phyloP scores from a whole-genome alignment of 2,888 invertebrate species.

The Caenorhabditis japonica region DNA sequence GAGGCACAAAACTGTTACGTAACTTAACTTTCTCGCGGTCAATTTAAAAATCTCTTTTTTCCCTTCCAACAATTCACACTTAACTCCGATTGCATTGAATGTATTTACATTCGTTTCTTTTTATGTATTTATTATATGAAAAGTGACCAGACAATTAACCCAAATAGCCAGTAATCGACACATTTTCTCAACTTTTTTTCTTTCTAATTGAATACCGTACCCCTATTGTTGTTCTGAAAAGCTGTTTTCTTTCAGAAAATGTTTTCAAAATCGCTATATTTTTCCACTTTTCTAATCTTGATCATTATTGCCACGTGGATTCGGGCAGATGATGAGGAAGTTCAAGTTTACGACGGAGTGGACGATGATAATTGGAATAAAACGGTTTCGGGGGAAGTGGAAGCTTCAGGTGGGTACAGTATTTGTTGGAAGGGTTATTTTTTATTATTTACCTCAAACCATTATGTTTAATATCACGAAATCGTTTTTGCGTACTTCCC shows the following conservation, averaged over 20 bases:
- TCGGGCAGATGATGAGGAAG: slow-evolving; percentile 25
- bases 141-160: slow-evolving; percentile 12
- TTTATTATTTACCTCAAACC: too few relatives aligned
- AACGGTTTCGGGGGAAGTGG: slow-evolving; percentile 39
- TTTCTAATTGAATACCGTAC: background rate
- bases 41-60: background rate
- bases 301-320: slow-evolving; percentile 21
- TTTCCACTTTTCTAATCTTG: slow-evolving; percentile 4
- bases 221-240: background rate
- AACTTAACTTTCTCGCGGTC: slow-evolving; percentile 14
- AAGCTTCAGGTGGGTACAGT: slow-evolving; percentile 28
- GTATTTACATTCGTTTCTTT: too few relatives aligned
- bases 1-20: slow-evolving; percentile 50
- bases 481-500: background rate
- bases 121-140: background rate
- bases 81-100: too few relatives aligned
- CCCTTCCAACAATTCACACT: slow-evolving; percentile 4
- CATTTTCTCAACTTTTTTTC: too few relatives aligned
- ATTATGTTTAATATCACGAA: slow-evolving; percentile 5
- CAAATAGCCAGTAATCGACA: slow-evolving; percentile 1
- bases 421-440: too few relatives aligned
- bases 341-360: slow-evolving; percentile 21
- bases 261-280: slow-evolving; percentile 13
- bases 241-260: slow-evolving; percentile 18
- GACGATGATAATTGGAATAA: slow-evolving; percentile 5